Evolutionary conservation across 2,797 vertebrate species (phyloP), one percentile per base, ranked within the genome.

Genomic region (Columba guinea): DNA sequence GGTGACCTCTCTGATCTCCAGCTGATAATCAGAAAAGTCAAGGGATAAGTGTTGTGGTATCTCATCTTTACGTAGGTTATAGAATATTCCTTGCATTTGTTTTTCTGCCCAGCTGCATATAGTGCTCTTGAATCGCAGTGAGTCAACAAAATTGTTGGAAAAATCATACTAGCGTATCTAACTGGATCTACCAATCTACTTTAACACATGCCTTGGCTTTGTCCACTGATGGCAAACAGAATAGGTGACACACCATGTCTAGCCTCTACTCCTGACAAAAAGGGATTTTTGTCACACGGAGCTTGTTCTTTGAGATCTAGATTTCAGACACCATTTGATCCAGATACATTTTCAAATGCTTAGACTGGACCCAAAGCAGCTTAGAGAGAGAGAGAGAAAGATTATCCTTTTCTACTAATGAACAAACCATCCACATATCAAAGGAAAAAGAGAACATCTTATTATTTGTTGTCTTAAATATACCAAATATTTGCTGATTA

Each of bases 1-100:
- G 30, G 17, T 75, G 46, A 84, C 71, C 22, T 68, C 84, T 90
- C 67, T 34, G 22, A 63, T 77, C 32, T 53, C 49, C 62, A 74
- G 28, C 24, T 92, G 52, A 89, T 60, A 79, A 94, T 81, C 76
- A 88, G 60, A 87, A 69, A 91, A 59, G 68, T 87, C 77, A 91
- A 81, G 65, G 30, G 37, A 49, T n/a, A 80, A n/a, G 16, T 48
- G 28, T 56, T 89, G 65, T 70, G 64, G 49, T 76, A 90, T 89
- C 44, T 81, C 76, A 59, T 28, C 7, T 78, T 76, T 75, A 87
- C 17, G 3, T 34, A 85, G 46, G 21, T 74, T 64, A 14, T 52
- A 79, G 55, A 56, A 27, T 89, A 76, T 58, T 90, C 30, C 74
- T 79, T 88, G 46, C 63, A 35, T 69, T 90, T 86, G 35, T 30